Evolutionary conservation across 2,888 invertebrate genomes (phyloP).

Genomic region (Agriopis leucophaearia): DNA sequence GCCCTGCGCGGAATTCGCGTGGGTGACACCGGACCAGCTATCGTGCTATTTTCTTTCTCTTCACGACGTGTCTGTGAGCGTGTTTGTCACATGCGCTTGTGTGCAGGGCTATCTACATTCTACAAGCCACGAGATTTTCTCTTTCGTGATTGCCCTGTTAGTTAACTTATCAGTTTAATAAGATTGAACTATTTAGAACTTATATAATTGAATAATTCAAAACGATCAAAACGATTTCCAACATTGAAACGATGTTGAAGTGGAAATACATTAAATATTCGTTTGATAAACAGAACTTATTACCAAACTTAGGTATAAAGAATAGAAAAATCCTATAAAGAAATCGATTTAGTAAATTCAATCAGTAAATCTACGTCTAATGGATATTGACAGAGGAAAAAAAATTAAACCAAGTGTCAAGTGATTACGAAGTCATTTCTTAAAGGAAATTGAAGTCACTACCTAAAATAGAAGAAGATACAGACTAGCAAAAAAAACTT

Average conservation of each 20-base stretch:
- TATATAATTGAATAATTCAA: too few relatives aligned
- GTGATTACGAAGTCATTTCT: too few relatives aligned
- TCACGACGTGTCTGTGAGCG: conserved; percentile 32
- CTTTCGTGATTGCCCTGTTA: conserved; percentile 13
- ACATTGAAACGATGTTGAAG: too few relatives aligned
- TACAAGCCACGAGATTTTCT: conserved; percentile 31
- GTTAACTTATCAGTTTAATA: conserved; percentile 9
- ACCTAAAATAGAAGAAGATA: background rate
- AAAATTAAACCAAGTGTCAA: too few relatives aligned
- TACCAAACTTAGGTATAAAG: too few relatives aligned
- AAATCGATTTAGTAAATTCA: too few relatives aligned
- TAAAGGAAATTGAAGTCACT: background rate
- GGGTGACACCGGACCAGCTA: conserved; percentile 65
- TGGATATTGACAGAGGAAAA: too few relatives aligned
- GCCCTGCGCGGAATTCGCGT: conserved; percentile 76
- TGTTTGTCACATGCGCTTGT: conserved; percentile 15
- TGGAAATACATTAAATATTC: too few relatives aligned
- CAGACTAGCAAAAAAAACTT: background rate
- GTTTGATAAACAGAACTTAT: too few relatives aligned
- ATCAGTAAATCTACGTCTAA: too few relatives aligned
- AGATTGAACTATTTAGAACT: background rate
- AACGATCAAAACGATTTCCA: too few relatives aligned
- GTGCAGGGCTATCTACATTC: conserved; percentile 36
- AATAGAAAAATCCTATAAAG: too few relatives aligned
- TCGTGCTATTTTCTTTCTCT: conserved; percentile 62